Evolutionary conservation across 2,113 vertebrate species (phyloP), one percentile per base, ranked within the genome.

Genomic region (Leucosticte australis): DNA sequence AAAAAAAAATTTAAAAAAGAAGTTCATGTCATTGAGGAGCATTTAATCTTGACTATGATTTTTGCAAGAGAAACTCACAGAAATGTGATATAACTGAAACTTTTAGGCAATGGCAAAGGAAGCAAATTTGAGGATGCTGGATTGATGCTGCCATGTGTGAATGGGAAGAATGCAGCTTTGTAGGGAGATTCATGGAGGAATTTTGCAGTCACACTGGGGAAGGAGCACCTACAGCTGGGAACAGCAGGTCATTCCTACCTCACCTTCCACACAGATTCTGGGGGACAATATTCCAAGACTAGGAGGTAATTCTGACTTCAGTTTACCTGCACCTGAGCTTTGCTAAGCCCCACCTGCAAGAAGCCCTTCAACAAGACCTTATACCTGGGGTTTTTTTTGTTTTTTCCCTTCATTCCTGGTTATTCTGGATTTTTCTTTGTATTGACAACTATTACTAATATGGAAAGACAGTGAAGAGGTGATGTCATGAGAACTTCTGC

Each of bases 101-200:
- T 73, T 89, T 26, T 10, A 52, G 81, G 49, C 24, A 65, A 97
- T 97, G 98, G 95, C 97, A 56, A 86, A 35, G 57, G 89, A 83
- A 98, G 97, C 10, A 98, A 94, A 67, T 97, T 77, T 33, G 87
- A 97, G 73, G 94, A 76, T 0, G 14, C 94, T 26, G 95, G 93
- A 31, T 87, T 98, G 62, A 73, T 97, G 85, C 92, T 98, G 80
- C 55, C 79, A 4, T 96, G 96, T 69, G 97, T 71, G 97, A 98
- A 86, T 97, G 98, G 98, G 92, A 92, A 47, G 97, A 97, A 10
- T 98, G 97, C 82, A 55, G 47, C 80, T 98, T 97, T 92, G 97
- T 53, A 70, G 98, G 98, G 44, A 92, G 65, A 65, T 73, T 80
- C 82, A 97, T 68, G 96, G 97, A 97, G 95, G 97, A 97, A 78